A percentile compares a stretch with the other conserved stretches of the same genome.
Conservation (phyloP, 1,140 invertebrate species). For the Musca vetustissima region DNA sequence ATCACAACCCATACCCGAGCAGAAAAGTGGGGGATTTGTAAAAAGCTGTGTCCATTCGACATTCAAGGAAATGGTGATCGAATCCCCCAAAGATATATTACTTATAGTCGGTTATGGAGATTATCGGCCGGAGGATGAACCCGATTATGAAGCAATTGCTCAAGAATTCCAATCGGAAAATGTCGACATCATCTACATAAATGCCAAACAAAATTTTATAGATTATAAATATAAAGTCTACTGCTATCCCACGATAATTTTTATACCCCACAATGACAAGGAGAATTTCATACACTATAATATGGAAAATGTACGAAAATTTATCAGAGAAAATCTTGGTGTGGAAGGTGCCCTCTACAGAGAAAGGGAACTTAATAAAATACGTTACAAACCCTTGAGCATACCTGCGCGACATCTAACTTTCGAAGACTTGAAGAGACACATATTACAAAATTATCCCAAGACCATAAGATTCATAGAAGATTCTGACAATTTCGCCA, state of each 20-base stretch:
- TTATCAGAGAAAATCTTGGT: not conserved
- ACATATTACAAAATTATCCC: no score
- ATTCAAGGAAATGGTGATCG: constrained; percentile 16
- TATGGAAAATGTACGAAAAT: not conserved
- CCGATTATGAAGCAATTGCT: constrained; percentile 22
- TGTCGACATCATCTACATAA: constrained; percentile 10
- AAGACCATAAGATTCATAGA: no score
- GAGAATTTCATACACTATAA: constrained; percentile 22
- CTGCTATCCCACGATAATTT: constrained; percentile 10
- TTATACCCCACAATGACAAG: constrained; percentile 8
- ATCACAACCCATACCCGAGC: constrained; percentile 5
- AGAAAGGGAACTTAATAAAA: no score
- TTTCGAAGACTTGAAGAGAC: no score
- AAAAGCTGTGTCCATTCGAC: constrained; percentile 4
- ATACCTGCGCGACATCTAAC: no score
- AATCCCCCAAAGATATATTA: constrained; percentile 16
- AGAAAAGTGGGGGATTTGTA: constrained; percentile 7
- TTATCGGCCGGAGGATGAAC: not conserved
- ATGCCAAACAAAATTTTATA: constrained; percentile 19
- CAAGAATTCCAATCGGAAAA: constrained; percentile 4
- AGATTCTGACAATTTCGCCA: no score
- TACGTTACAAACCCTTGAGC: no score
- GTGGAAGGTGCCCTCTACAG: no score
- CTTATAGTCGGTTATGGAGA: not conserved
- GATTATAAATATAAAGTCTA: constrained; percentile 9